Base-by-base conservation (phyloP, 2,888 invertebrate genomes). In the Cryptus armator region DNA sequence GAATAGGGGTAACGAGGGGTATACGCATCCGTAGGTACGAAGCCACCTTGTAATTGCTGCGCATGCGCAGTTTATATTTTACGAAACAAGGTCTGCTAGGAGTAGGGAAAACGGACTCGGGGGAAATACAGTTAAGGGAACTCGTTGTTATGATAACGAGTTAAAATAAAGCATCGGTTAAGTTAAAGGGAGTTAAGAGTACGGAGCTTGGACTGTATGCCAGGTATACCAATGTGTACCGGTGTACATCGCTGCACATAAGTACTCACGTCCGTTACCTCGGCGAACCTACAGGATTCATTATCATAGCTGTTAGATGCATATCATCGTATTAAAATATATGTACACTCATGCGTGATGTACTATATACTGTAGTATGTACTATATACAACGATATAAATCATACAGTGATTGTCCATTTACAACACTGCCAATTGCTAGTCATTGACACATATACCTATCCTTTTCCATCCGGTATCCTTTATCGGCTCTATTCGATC, bases 301-400 rank as follows among this genome's bases (percentile, higher is more conserved):
- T 77, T 68, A 77, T 77, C 77, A 77, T 77, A 77, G 77, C 77
- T 67, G 77, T 68, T 77, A 68, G 77, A 77, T 77, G 77, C 59
- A 68, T 67, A 77, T 68, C 77, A 19, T 46, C 48, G 29, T 48
- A 77, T 77, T 77, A 77, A 77, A 68, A 77, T 77, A 68, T 68
- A 77, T 24, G 32, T 16, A 56, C n/a, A 6, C 67, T 46, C 67
- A 44, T 67, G 67, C 46, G 16, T 46, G 59, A 62, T 62, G 32
- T 62, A 32, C 32, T 62, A 12, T 62, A 32, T 5, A 29, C n/a
- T n/a, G n/a, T n/a, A n/a, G n/a, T n/a, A 62, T 62, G 32, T 62
- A 32, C 32, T 62, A 12, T 62, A 32, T 5, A 29, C n/a, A 48
- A 46, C 62, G 62, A 10, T 29, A 16, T n/a, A 0, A n/a, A 62